Evolutionary conservation across 1,140 invertebrate species (phyloP).

Genomic region (Mesaphorura yosii): DNA sequence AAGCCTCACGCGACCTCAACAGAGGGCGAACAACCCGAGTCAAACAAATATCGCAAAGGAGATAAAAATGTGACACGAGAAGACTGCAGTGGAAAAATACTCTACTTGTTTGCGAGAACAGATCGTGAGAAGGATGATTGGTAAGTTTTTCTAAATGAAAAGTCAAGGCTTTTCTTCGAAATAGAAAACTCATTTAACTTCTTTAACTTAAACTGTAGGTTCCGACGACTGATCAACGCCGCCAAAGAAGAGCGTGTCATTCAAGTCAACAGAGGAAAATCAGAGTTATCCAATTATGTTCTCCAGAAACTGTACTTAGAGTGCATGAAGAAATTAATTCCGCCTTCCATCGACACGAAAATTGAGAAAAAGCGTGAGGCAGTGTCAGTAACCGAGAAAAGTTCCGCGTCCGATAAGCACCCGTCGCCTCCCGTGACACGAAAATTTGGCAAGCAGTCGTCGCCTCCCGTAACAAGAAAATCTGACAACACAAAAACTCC

Average conservation of each 20-base stretch:
- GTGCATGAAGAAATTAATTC: slow-evolving; percentile 17
- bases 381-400: no score
- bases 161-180: slow-evolving; percentile 10
- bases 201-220: no score
- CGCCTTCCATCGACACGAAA: neutral
- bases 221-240: slow-evolving; percentile 28
- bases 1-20: neutral
- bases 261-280: no score
- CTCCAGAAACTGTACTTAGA: slow-evolving; percentile 4
- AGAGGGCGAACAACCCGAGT: neutral
- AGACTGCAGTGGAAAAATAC: slow-evolving; percentile 35
- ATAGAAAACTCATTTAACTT: slow-evolving; percentile 30
- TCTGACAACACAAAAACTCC: no score
- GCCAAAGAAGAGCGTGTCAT: slow-evolving; percentile 4
- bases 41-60: slow-evolving; percentile 31
- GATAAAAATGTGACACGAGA: slow-evolving; percentile 33
- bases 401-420: no score
- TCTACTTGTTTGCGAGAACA: slow-evolving; percentile 66
- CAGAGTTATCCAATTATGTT: neutral
- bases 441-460: no score
- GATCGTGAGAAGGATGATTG: slow-evolving; percentile 82
- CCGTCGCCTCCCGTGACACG: no score
- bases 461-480: no score
- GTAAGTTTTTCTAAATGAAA: slow-evolving; percentile 43
- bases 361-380: no score